A percentile compares a stretch with the other conserved stretches of the same genome.
Evolutionary conservation across 2,888 invertebrate species (phyloP).

Genomic region (Notodonta dromedarius): DNA sequence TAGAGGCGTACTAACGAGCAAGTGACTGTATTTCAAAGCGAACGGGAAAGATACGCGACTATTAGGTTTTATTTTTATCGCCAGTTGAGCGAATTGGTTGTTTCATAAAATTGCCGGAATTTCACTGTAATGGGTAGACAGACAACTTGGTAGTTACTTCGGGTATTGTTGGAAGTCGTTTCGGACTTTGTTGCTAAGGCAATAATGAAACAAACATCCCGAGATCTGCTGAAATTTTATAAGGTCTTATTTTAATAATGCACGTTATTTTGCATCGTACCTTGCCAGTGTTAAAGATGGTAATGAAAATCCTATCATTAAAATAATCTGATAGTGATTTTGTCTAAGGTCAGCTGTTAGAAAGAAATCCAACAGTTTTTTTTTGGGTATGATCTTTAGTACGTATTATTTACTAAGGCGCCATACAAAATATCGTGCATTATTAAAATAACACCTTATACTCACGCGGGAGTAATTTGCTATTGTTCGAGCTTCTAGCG

Average conservation of each 20-base stretch:
- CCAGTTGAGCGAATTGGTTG: slow-evolving; percentile 17
- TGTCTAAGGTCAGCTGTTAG: too few relatives aligned
- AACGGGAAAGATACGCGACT: slow-evolving; percentile 21
- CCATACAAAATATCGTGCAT: too few relatives aligned
- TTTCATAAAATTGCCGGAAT: slow-evolving; percentile 13
- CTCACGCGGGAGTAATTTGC: neutral
- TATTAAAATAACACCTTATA: neutral
- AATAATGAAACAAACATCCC: neutral
- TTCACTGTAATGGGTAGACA: slow-evolving; percentile 8
- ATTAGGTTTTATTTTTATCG: slow-evolving; percentile 20
- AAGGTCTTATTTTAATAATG: too few relatives aligned
- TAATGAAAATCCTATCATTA: too few relatives aligned
- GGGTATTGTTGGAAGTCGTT: slow-evolving; percentile 11
- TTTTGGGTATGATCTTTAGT: too few relatives aligned
- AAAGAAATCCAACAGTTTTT: too few relatives aligned
- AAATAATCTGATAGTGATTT: too few relatives aligned
- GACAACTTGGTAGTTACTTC: slow-evolving; percentile 8
- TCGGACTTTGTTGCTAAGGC: neutral
- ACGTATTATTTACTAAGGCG: too few relatives aligned
- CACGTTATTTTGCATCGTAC: too few relatives aligned
- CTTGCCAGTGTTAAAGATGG: too few relatives aligned
- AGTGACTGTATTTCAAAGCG: slow-evolving; percentile 40
- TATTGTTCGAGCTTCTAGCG: neutral
- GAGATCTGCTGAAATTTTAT: neutral
- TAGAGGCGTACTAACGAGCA: slow-evolving; percentile 42